Evolutionary conservation across 2,113 vertebrate genomes (phyloP), one percentile per base, ranked within the genome.

Genomic region (Gymnarchus niloticus): DNA sequence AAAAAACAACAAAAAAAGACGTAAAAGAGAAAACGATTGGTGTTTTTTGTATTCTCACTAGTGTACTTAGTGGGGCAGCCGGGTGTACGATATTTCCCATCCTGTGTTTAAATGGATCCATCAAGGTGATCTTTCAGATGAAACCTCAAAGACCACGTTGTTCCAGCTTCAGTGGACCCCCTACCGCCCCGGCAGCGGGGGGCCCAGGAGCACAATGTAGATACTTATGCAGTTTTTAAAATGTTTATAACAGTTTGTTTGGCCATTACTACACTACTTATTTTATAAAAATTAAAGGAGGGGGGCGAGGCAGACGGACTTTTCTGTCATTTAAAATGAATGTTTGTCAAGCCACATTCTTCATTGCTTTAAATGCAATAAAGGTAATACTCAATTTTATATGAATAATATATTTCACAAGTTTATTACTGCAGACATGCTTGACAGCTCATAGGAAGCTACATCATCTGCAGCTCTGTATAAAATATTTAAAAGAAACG

Each of bases 341-440:
- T 99, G 98, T 99, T 98, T 98, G 97, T 98, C 98, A 96, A 97
- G 98, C 98, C 99, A 98, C 97, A 97, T 99, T 99, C 97, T 99
- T 99, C 98, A 99, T 99, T 99, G 98, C 98, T 99, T 99, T 99
- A 98, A 99, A 99, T 99, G 98, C 98, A 99, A 99, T 99, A 99
- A 99, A 99, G 97, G 97, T 99, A 99, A 98, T 99, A 99, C 97
- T 97, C 98, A 99, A 97, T 99, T 99, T 99, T 99, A 98, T 99
- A 99, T 98, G 98, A 99, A 99, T 99, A 99, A 99, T 99, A 99
- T 99, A 99, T 99, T 99, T 99, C 98, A 99, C 97, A 99, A 98
- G 97, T 99, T 99, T 99, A 99, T 99, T 99, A 99, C 97, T 99
- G 98, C 98, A 99, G 98, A 97, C 96, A 96, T 95, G 97, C 97